Evolutionary conservation across 2,888 invertebrate species (phyloP), one percentile per base, ranked within the genome.

Genomic region (Drosophila fulvimacula): DNA sequence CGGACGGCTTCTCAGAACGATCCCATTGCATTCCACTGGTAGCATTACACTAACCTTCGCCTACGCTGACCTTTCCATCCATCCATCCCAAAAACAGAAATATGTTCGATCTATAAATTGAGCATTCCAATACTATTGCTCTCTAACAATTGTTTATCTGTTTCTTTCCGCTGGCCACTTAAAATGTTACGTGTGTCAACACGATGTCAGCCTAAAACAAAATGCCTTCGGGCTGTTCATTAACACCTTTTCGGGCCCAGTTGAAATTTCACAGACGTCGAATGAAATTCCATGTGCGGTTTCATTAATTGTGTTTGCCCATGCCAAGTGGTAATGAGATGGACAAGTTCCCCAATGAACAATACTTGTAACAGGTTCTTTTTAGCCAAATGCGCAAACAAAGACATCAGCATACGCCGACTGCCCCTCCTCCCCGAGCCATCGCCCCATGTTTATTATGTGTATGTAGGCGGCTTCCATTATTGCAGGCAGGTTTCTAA

Each of bases 271-370:
- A 74, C 79, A 70, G 63, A 51, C 69, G 42, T 32, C 48, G 62
- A 77, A 74, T 60, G 75, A 80, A 69, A 83, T 86, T 69, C 78
- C 83, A 75, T 77, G 63, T 88, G 82, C 71, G 83, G 83, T 82
- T 83, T 83, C 86, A 71, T 82, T 83, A 88, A 88, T 86, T 82
- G 77, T 83, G 78, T 88, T 88, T 83, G 88, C 83, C 82, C 68
- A 83, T 69, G 74, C 64, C 81, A 66, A 75, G 67, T 81, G 79
- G 83, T 82, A 83, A 85, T 86, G 69, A 77, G 80, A 82, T 85
- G 85, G 69, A 62, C 79, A 73, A 62, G 56, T 57, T 57, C 11
- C 13, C 73, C 52, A 42, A 57, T 42, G 63, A 62, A 62, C 69
- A 68, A 64, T 68, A 72, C 79, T 71, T 76, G 85, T 79, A 88